These are phyloP conservation scores for Bergia puertoricense DNA, from an alignment of 92 coral and sea anemone species.

Conservation along the genomic window DNA sequence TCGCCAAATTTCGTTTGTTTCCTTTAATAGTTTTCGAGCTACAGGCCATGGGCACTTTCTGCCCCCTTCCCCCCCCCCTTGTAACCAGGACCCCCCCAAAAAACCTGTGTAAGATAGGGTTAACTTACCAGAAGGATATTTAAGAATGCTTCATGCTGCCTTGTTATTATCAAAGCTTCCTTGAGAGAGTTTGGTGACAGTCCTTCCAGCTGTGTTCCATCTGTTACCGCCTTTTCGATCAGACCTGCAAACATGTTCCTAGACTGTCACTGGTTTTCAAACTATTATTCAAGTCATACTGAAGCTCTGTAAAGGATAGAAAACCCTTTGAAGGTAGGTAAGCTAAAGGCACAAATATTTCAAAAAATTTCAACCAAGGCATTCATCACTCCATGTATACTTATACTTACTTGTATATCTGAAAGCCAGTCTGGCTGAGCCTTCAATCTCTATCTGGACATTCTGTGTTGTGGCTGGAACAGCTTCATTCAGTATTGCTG, in stretches of 20 bases:
- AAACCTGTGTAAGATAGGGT: no score
- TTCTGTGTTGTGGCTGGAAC: conserved; percentile 97
- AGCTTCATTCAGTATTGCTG: conserved; percentile 94
- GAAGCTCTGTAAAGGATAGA: neutral
- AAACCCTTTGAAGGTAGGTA: neutral
- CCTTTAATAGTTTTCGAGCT: no score
- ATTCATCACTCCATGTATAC: neutral
- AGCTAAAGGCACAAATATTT: neutral
- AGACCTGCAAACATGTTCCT: conserved; percentile 13
- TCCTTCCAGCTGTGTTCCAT: conserved; percentile 64
- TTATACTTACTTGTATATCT: conserved; percentile 75
- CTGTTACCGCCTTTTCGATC: conserved; percentile 41
- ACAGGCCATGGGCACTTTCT: no score
- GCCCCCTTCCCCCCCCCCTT: no score
- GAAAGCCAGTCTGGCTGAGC: conserved; percentile 77
- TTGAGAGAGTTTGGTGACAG: conserved; percentile 55
- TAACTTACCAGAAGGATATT: conserved; percentile 83
- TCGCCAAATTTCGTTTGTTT: no score
- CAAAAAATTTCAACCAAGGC: neutral
- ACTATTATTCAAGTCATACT: neutral
- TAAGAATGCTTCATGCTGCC: conserved; percentile 96
- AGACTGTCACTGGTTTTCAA: neutral
- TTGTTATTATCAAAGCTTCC: conserved; percentile 90
- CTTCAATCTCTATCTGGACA: conserved; percentile 87
- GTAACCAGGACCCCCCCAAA: no score